Base-by-base conservation (phyloP, 2,888 invertebrate genomes). In the Asteroscopus sphinx region DNA sequence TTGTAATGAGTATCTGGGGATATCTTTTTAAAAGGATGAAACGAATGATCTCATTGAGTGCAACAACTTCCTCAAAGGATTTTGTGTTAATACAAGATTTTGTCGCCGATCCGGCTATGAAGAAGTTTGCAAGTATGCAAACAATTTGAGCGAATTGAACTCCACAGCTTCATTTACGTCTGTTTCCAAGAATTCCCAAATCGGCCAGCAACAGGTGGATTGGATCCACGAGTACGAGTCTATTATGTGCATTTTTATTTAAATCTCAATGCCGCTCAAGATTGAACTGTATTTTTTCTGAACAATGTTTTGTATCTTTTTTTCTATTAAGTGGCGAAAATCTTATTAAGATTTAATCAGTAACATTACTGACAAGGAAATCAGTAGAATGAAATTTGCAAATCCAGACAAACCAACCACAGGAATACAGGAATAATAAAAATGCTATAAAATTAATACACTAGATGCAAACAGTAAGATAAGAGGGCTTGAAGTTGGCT, bases 131-230 rank as follows among this genome's bases (percentile, higher is more conserved):
- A 28, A 28, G 42, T 46, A 45, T 58, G 39, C 15, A 42, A 45
- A 46, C 44, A 44, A 16, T 65, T 32, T 7, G 32, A 28, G 21
- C 12, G 21, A 65, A 35, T 68, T 45, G 36, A 45, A 40, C 37
- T 63, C 33, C 16, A 30, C 47, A 54, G 67, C 46, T 61, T 58
- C 48, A 63, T 56, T 46, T 36, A 47, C 36, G 26, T 52, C 57
- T 41, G 40, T 48, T 47, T 37, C 7, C 7, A 40, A 39, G 56
- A 57, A 64, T 72, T 73, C 65, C 61, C 56, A 56, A 61, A 69
- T 61, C 36, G 49, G 16, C 32, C 49, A 55, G 73, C 81, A 81
- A 79, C 82, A 82, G 77, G 80, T 79, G 68, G 67, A 49, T 68
- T 16, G 33, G 37, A 51, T 44, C 42, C 21, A 42, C 32, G 21